Percentiles rank a stretch among this genome's conserved stretches.
phyloP scores from a whole-genome alignment of 1,140 invertebrate species.

The Venturia canescens region DNA sequence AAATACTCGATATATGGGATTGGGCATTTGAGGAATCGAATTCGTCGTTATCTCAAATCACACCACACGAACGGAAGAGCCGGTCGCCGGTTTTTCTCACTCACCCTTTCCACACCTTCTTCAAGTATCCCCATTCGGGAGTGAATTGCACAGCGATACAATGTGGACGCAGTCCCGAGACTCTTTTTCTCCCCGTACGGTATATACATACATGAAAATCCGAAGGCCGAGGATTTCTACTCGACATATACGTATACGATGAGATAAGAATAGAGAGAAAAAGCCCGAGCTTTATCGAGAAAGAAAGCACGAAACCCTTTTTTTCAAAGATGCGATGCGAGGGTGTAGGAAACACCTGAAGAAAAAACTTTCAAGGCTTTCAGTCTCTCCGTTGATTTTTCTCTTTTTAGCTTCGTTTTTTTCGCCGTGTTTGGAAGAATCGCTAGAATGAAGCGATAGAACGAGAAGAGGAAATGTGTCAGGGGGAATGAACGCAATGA shows the following conservation, averaged over 20 bases:
- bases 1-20: not conserved
- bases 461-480: slow-evolving; percentile 24
- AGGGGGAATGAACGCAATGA: slow-evolving; percentile 23
- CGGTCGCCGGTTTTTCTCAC: slow-evolving; percentile 4
- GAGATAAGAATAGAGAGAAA: slow-evolving; percentile 18
- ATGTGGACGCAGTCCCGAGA: slow-evolving; percentile 6
- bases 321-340: not conserved
- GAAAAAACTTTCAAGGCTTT: slow-evolving; percentile 10
- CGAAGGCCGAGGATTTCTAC: not conserved
- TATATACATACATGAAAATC: not conserved
- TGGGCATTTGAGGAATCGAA: slow-evolving; percentile 22
- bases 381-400: not conserved
- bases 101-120: not conserved
- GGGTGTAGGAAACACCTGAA: not conserved
- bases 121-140: not conserved
- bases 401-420: not conserved
- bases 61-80: slow-evolving; percentile 11
- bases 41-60: slow-evolving; percentile 8
- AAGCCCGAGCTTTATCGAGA: slow-evolving; percentile 30
- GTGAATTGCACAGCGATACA: slow-evolving; percentile 29
- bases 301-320: slow-evolving; percentile 11
- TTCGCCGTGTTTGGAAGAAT: slow-evolving; percentile 20
- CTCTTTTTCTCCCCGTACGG: not conserved
- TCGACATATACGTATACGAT: not conserved
- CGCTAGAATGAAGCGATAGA: slow-evolving; percentile 29